Conservation (phyloP, 2,888 invertebrate genomes). For the Rhagophthalmus giganteus region DNA sequence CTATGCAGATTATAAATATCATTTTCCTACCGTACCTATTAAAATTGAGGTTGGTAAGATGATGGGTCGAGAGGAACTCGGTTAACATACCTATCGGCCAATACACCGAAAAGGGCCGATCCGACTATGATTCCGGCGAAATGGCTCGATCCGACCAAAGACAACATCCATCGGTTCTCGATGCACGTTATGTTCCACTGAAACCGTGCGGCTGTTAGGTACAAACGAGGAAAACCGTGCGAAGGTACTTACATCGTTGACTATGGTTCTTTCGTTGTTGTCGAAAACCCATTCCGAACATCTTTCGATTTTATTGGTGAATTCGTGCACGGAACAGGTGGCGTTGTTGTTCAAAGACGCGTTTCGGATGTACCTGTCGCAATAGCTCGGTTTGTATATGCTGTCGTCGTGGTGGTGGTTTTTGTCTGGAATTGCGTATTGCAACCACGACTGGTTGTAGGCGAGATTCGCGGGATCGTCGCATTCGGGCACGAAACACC, state of each 20-base stretch:
- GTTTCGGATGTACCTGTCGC: slow-evolving; percentile 46
- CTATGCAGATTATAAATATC: slow-evolving; percentile 61
- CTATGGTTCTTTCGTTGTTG: slow-evolving; percentile 60
- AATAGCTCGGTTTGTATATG: slow-evolving; percentile 46
- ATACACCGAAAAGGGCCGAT: slow-evolving; percentile 61
- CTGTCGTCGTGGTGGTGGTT: slow-evolving; percentile 24
- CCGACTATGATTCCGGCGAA: slow-evolving; percentile 67
- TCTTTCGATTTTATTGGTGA: slow-evolving; percentile 48
- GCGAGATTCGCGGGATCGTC: slow-evolving; percentile 52
- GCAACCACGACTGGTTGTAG: slow-evolving; percentile 56
- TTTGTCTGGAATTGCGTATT: slow-evolving; percentile 56
- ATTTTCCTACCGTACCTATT: slow-evolving; percentile 63
- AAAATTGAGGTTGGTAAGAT: too few relatives aligned
- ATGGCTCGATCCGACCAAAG: slow-evolving; percentile 64
- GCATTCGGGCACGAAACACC: slow-evolving; percentile 60
- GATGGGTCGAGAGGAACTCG: too few relatives aligned
- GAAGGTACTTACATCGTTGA: slow-evolving; percentile 58
- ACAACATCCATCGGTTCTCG: slow-evolving; percentile 64
- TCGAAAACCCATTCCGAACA: slow-evolving; percentile 62
- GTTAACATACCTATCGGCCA: slow-evolving; percentile 57
- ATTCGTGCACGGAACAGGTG: slow-evolving; percentile 52
- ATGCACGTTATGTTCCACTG: slow-evolving; percentile 64
- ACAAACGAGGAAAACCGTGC: neutral
- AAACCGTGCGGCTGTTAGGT: slow-evolving; percentile 36
- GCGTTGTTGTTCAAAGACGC: slow-evolving; percentile 33